phyloP scores from a whole-genome alignment of 2,888 invertebrate species.

The Eubasilissa splendida region DNA sequence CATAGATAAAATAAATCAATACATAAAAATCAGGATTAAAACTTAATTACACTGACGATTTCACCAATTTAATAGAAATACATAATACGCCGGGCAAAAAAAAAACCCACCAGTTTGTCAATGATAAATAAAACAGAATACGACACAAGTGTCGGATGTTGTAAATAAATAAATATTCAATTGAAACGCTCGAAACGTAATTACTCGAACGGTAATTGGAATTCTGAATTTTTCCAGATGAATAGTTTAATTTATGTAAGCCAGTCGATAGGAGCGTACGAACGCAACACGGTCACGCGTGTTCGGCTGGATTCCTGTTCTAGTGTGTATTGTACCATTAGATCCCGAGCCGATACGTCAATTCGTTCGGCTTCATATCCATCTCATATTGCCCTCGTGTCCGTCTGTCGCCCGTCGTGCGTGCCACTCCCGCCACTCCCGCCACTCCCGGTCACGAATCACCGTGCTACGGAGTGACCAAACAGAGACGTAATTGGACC shows the following conservation, averaged over 20 bases:
- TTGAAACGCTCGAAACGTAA: too few species aligned
- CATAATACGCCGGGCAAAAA: too few species aligned
- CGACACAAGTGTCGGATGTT: too few species aligned
- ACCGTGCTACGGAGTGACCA: conserved; percentile 16
- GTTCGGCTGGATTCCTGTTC: conserved; percentile 16
- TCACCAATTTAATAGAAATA: too few species aligned
- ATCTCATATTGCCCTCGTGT: conserved; percentile 17
- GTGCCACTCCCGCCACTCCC: neutral
- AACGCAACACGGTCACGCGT: neutral
- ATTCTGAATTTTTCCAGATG: neutral
- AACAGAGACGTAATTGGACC: conserved; percentile 5
- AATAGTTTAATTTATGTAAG: conserved; percentile 7
- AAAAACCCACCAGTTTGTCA: too few species aligned
- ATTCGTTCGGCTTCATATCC: conserved; percentile 30
- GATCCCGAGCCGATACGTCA: conserved; percentile 33
- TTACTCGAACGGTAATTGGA: neutral
- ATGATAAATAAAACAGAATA: too few species aligned
- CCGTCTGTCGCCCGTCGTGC: conserved; percentile 25
- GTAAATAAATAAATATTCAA: too few species aligned
- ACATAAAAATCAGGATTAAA: too few species aligned
- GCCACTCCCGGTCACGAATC: conserved; percentile 24
- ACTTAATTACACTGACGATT: too few species aligned
- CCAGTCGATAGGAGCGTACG: conserved; percentile 1
- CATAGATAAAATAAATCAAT: too few species aligned
- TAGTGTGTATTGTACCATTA: conserved; percentile 25